Evolutionary conservation across 53 echinoderm and acorn worm genomes (phyloP).

Genomic region (Luidia sarsii): DNA sequence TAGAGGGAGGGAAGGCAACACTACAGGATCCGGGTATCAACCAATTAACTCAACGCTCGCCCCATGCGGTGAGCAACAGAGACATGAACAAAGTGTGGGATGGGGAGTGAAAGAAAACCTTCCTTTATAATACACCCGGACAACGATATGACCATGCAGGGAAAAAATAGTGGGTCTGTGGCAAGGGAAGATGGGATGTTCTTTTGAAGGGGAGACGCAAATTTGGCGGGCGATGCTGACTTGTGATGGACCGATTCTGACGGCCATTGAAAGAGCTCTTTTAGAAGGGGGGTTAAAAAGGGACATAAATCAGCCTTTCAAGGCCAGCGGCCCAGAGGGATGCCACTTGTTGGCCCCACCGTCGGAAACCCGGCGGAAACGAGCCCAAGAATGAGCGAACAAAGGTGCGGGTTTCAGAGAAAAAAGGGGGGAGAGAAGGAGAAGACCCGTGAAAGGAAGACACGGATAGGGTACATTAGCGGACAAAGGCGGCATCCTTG

Average conservation of each 20-base stretch:
- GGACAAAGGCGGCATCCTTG: too few relatives aligned
- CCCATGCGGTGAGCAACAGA: conserved; percentile 2
- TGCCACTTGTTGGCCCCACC: too few relatives aligned
- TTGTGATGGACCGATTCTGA: not conserved
- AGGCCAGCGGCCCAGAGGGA: too few relatives aligned
- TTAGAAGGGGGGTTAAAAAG: not conserved
- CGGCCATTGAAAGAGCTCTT: not conserved
- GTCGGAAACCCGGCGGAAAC: too few relatives aligned
- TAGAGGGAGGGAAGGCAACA: not conserved
- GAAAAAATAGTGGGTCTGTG: not conserved
- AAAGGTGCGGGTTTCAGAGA: too few relatives aligned
- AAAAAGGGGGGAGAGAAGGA: too few relatives aligned
- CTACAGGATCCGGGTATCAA: not conserved
- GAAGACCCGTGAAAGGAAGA: too few relatives aligned
- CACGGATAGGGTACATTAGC: too few relatives aligned
- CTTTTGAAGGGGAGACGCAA: conserved; percentile 2
- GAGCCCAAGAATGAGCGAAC: too few relatives aligned
- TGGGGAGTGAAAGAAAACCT: not conserved
- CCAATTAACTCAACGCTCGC: conserved; percentile 8
- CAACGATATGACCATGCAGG: conserved; percentile 9
- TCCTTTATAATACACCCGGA: not conserved
- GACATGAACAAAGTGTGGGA: not conserved
- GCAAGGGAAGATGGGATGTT: not conserved
- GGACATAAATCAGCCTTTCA: not conserved
- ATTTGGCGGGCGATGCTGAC: not conserved